A percentile compares a stretch with the other conserved stretches of the same genome.
Conservation (phyloP, 1,140 invertebrate species). For the Pentalonia nigronervosa region DNA sequence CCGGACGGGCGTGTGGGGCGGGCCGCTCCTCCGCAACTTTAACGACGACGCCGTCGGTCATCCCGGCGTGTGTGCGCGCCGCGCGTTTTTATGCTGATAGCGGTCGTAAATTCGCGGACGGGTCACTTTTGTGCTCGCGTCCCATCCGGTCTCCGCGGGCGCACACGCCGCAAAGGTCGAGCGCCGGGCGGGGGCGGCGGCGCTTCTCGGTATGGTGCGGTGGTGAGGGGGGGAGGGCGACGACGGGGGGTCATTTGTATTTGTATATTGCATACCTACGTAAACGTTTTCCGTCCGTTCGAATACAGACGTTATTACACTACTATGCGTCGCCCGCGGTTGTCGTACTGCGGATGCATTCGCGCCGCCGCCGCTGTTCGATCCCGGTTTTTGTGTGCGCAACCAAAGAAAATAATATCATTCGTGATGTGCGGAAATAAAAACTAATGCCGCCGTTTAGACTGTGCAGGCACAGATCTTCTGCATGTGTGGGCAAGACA, state of each 20-base stretch:
- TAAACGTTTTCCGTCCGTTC: background rate
- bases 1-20: background rate
- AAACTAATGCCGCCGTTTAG: background rate
- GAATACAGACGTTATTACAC: background rate
- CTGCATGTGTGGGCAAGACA: too few relatives aligned
- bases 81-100: conserved; percentile 38
- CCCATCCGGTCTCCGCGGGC: background rate
- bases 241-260: background rate
- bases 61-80: background rate
- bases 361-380: background rate
- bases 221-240: too few relatives aligned
- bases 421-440: background rate
- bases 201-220: too few relatives aligned
- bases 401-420: background rate
- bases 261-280: background rate
- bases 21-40: background rate
- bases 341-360: background rate
- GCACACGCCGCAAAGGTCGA: background rate
- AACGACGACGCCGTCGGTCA: background rate
- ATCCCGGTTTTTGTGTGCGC: background rate
- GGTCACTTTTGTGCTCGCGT: background rate
- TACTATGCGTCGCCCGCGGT: background rate
- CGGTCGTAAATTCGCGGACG: conserved; percentile 20
- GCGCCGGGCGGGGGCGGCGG: background rate
- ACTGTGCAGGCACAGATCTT: background rate